Percentiles rank a stretch among this genome's conserved stretches.
Conservation (phyloP, 2,113 vertebrate species). For the Numenius arquata region DNA sequence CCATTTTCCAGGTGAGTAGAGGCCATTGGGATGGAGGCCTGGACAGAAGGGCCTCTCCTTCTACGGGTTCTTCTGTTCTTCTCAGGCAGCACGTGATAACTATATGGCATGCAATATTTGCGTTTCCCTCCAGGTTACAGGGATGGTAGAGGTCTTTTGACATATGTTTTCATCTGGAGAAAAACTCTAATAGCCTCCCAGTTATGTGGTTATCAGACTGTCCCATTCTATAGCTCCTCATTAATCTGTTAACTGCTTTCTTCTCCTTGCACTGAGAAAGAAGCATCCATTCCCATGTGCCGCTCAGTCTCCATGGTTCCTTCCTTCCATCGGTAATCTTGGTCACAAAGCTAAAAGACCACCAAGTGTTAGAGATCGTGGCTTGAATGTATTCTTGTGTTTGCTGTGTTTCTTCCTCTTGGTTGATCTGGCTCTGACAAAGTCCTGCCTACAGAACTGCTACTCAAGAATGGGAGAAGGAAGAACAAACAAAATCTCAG, state of each 20-base stretch:
- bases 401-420: background rate
- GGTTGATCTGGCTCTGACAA: rapidly evolving
- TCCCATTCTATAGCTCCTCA: background rate
- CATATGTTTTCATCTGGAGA: background rate
- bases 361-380: background rate
- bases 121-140: background rate
- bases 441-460: background rate
- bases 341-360: background rate
- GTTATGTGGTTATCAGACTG: background rate
- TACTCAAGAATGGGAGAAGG: background rate
- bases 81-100: background rate
- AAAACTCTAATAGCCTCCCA: background rate
- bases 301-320: background rate
- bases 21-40: slow-evolving; percentile 2
- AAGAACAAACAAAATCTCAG: background rate
- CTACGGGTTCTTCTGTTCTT: background rate
- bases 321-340: background rate
- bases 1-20: slow-evolving; percentile 57
- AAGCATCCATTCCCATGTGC: background rate
- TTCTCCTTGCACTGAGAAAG: background rate
- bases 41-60: background rate
- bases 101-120: background rate
- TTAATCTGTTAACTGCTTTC: background rate
- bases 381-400: background rate
- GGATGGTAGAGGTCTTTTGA: background rate